phyloP scores from a whole-genome alignment of 2,888 invertebrate species.

The Ptychoptera albimana region DNA sequence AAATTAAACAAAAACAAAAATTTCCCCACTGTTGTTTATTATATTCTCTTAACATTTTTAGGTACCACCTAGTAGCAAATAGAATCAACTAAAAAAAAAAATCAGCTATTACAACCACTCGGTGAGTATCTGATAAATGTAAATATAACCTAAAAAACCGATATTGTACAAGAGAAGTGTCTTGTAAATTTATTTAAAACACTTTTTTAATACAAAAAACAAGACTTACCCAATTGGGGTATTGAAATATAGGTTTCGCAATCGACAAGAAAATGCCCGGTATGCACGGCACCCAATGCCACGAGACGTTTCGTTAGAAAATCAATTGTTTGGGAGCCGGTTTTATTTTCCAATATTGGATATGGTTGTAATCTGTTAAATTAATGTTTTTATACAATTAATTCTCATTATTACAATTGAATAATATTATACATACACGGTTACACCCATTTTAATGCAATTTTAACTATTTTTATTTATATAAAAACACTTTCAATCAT shows the following conservation, averaged over 20 bases:
- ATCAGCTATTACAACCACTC: no score
- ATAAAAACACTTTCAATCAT: not conserved
- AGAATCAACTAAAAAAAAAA: no score
- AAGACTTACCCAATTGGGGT: conserved; percentile 23
- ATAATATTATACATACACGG: conserved; percentile 5
- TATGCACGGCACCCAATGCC: conserved; percentile 71
- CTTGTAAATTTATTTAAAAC: no score
- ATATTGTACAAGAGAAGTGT: no score
- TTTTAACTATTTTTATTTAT: not conserved
- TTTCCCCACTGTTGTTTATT: no score
- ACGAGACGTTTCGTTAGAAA: conserved; percentile 68
- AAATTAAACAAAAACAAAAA: no score
- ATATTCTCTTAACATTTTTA: no score
- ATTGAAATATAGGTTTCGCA: conserved; percentile 84
- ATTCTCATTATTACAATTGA: not conserved
- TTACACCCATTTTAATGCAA: conserved; percentile 9
- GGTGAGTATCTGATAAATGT: no score
- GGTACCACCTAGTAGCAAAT: no score
- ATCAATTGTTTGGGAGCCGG: conserved; percentile 82
- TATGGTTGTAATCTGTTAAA: conserved; percentile 62
- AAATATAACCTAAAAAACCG: no score
- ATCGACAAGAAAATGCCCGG: conserved; percentile 84
- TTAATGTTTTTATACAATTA: not conserved
- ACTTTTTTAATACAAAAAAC: no score
- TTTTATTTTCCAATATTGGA: conserved; percentile 74